Evolutionary conservation across 2,113 vertebrate genomes (phyloP).

Genomic region (Brachyhypopomus gauderio): DNA sequence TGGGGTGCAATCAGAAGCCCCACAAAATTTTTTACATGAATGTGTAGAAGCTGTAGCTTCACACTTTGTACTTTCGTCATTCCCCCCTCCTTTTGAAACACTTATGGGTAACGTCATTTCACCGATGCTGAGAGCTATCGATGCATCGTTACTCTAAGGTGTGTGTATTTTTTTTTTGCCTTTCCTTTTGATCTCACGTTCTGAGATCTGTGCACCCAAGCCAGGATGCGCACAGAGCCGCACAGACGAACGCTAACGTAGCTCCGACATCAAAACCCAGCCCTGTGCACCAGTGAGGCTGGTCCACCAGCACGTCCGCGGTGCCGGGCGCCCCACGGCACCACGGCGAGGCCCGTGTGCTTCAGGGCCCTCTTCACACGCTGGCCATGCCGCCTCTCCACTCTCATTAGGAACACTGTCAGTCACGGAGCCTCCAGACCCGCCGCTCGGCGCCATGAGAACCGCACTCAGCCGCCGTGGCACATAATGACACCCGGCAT

Average conservation of each 20-base stretch:
- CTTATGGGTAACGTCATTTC: too few relatives aligned
- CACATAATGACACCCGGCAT: conserved; percentile 36
- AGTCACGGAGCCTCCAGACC: conserved; percentile 47
- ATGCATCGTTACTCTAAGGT: too few relatives aligned
- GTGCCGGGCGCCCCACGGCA: conserved; percentile 26
- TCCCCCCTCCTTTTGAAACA: too few relatives aligned
- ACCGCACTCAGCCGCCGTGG: conserved; percentile 3
- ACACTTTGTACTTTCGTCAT: background rate
- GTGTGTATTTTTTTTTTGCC: too few relatives aligned
- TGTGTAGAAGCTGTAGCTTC: background rate
- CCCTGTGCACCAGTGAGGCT: background rate
- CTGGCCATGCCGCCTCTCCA: conserved; percentile 31
- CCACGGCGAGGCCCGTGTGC: background rate
- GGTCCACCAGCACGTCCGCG: conserved; percentile 14
- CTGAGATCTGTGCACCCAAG: too few relatives aligned
- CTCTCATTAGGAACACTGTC: conserved; percentile 54
- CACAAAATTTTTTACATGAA: background rate
- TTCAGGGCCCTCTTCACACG: conserved; percentile 42
- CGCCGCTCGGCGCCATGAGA: conserved; percentile 27
- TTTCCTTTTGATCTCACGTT: too few relatives aligned
- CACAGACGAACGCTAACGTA: too few relatives aligned
- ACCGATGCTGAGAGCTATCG: too few relatives aligned
- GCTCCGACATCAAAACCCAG: too few relatives aligned
- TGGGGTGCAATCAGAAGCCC: background rate
- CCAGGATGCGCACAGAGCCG: too few relatives aligned